Evolutionary conservation across 2,113 vertebrate genomes (phyloP).

Genomic region (Alces alces): DNA sequence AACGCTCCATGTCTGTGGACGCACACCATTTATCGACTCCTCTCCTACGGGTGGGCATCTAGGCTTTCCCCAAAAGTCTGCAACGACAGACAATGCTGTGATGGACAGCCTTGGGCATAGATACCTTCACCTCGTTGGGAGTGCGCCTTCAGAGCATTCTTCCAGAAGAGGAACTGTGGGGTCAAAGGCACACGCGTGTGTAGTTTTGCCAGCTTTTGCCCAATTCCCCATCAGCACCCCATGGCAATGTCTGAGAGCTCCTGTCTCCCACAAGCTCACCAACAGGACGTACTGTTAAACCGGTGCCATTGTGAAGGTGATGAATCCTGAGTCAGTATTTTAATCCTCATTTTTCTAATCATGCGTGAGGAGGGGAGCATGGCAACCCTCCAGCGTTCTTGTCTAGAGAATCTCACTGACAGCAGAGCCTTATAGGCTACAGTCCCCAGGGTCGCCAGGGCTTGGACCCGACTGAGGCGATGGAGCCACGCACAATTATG

Average conservation of each 20-base stretch:
- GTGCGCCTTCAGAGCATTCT: not conserved
- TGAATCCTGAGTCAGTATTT: not conserved
- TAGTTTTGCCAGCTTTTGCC: not conserved
- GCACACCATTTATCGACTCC: fast-evolving
- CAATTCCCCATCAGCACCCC: fast-evolving
- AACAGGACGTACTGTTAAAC: fast-evolving
- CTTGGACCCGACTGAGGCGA: fast-evolving
- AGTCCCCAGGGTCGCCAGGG: not conserved
- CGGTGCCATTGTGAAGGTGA: too few relatives aligned
- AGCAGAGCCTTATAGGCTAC: not conserved
- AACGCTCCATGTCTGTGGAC: fast-evolving
- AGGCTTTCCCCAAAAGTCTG: not conserved
- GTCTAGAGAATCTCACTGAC: not conserved
- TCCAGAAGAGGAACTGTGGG: fast-evolving
- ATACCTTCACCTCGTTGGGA: not conserved
- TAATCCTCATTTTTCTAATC: not conserved
- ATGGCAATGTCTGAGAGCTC: not conserved
- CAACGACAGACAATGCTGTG: not conserved
- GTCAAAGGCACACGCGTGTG: fast-evolving
- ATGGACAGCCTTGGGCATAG: fast-evolving
- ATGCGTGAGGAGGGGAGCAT: not conserved
- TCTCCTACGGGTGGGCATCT: not conserved
- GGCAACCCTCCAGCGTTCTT: not conserved
- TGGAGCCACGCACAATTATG: not conserved
- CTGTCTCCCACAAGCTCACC: too few relatives aligned